Evolutionary conservation across 53 echinoderm and acorn worm species (phyloP).

Genomic region (Hippasteria phrygiana): DNA sequence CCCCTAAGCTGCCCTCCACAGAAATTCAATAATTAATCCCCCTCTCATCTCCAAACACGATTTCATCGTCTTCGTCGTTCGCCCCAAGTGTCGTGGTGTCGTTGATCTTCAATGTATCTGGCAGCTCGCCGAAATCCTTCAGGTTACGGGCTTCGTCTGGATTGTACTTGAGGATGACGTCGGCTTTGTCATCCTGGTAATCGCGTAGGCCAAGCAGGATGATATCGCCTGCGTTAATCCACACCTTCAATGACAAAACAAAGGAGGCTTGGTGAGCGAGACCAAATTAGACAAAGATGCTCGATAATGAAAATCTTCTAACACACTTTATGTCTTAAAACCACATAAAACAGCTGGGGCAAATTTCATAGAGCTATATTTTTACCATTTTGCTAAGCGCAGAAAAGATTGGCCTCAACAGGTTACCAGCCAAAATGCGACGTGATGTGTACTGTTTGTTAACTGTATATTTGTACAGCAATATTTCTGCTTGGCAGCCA

Average conservation of each 20-base stretch:
- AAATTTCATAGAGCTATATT: too few relatives aligned
- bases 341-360: too few relatives aligned
- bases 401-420: too few relatives aligned
- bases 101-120: constrained; percentile 89
- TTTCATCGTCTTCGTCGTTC: constrained; percentile 89
- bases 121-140: constrained; percentile 92
- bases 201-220: constrained; percentile 94
- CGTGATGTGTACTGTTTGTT: too few relatives aligned
- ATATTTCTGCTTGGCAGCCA: not conserved
- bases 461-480: too few relatives aligned
- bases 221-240: constrained; percentile 97
- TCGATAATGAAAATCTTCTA: not conserved
- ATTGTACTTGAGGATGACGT: constrained; percentile 97
- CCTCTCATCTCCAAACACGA: constrained; percentile 89
- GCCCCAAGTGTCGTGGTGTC: constrained; percentile 84
- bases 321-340: too few relatives aligned
- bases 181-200: constrained; percentile 95
- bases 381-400: too few relatives aligned
- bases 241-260: constrained; percentile 71
- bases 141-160: constrained; percentile 94
- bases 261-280: too few relatives aligned
- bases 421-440: too few relatives aligned
- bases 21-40: constrained; percentile 68
- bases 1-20: too few relatives aligned
- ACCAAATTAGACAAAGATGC: too few relatives aligned